Evolutionary conservation across 2,113 vertebrate species (phyloP), one percentile per base, ranked within the genome.

Genomic region (Equus przewalskii): DNA sequence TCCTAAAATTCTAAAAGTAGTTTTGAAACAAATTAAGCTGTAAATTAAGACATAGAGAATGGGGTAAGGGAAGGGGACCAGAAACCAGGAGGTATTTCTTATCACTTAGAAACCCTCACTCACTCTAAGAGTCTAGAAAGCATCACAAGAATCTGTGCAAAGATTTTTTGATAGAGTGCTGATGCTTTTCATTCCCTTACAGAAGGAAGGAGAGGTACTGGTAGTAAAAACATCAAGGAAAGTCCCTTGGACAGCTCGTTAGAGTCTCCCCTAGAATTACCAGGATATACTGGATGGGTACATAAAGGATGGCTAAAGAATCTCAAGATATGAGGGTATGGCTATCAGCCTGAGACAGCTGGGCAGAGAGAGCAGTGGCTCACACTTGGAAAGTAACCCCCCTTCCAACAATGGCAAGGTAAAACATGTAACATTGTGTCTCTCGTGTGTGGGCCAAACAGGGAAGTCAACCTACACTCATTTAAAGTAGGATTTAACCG

Each of bases 11-110:
- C 26, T 89, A 70, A 73, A 64, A 73, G 73, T 86, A 11, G 1
- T 33, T 91, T 91, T 72, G 30, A 94, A 86, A 67, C 18, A 44
- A 91, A 69, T 69, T 67, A 82, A 91, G 3, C 26, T 92, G 3
- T 18, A 88, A 62, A 70, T 82, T 54, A 88, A 70, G 60, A 46
- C 33, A 46, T 22, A 79, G 14, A 90, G 21, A 75, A 78, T 51
- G 1, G 2, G 21, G 0, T 73, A 46, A 60, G 18, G 16, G 26
- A 36, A 3, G 6, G 11, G 19, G 7, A 41, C 15, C 3, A 72
- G 46, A 67, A 83, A 65, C 49, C 41, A 89, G 33, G 76, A 51
- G 51, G n/a, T 30, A 13, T 24, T 64, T 93, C 41, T 60, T 90
- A 13, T 70, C 19, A 41, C 19, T 89, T 83, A 14, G 33, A 88